Evolutionary conservation across 2,113 vertebrate genomes (phyloP).

Genomic region (Fulica atra): DNA sequence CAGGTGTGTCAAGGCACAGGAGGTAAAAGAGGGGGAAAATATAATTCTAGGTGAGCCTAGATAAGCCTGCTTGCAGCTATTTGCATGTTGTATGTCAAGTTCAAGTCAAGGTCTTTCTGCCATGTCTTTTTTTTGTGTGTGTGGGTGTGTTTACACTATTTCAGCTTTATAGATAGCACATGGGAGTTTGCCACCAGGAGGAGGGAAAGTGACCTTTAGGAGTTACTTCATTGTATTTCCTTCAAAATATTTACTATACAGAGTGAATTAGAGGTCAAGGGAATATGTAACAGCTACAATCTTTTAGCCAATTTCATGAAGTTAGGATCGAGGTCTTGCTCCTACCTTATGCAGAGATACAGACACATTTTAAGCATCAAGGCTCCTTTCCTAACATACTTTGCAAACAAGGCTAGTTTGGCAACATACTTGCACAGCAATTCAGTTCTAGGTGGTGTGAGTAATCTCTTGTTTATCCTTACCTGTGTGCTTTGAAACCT

Average conservation of each 20-base stretch:
- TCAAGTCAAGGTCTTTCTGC: neutral
- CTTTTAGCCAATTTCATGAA: neutral
- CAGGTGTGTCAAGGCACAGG: neutral
- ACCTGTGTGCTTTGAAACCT: neutral
- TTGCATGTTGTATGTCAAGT: neutral
- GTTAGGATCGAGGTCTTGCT: neutral
- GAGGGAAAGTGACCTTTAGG: neutral
- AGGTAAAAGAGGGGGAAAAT: neutral
- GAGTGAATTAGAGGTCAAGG: neutral
- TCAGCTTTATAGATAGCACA: neutral
- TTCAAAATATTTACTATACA: neutral
- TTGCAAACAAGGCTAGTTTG: neutral
- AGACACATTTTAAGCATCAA: neutral
- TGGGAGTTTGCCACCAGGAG: neutral
- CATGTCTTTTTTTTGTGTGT: neutral
- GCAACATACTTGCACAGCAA: neutral
- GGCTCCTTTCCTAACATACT: neutral
- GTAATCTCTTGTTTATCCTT: slow-evolving; percentile 12
- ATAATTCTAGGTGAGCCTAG: neutral
- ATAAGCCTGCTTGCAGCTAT: neutral
- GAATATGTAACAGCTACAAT: neutral
- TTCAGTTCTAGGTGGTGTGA: neutral
- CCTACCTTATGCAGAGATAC: neutral
- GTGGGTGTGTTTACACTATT: neutral
- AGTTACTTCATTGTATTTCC: neutral